These are phyloP conservation scores for Microcebus murinus DNA, from an alignment of 2,113 vertebrate genomes.

Conservation along the genomic window DNA sequence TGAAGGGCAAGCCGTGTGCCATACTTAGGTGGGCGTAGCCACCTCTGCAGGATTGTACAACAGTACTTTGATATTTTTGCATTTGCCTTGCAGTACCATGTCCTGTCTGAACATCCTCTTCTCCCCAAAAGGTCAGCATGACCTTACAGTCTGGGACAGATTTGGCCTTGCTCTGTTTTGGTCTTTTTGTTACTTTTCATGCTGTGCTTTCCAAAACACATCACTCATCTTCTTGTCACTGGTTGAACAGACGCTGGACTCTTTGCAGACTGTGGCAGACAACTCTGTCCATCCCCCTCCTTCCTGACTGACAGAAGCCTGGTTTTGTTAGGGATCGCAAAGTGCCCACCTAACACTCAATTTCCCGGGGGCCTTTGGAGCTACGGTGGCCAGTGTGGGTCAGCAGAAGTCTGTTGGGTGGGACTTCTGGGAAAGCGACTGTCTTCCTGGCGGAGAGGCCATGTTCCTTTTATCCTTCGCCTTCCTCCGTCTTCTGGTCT, in stretches of 20 bases:
- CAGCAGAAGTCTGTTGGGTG: neutral
- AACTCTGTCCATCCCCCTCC: neutral
- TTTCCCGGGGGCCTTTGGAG: neutral
- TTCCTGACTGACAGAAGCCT: neutral
- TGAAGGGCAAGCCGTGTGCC: neutral
- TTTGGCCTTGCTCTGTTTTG: conserved; percentile 47
- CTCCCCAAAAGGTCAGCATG: conserved; percentile 56
- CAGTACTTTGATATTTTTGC: neutral
- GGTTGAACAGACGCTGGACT: neutral
- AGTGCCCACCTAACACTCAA: neutral
- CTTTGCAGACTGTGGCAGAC: rapidly evolving
- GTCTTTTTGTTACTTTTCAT: conserved; percentile 44
- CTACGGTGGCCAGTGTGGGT: neutral
- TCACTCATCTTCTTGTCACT: neutral
- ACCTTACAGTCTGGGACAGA: conserved; percentile 65
- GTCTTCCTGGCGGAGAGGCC: neutral
- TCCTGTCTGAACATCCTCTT: conserved; percentile 64
- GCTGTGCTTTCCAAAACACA: conserved; percentile 53
- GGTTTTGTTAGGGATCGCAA: neutral
- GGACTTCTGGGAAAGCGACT: neutral
- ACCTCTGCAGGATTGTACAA: neutral
- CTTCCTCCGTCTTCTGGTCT: neutral
- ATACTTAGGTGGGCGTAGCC: neutral
- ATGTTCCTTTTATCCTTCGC: neutral
- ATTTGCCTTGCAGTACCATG: neutral